Percentiles rank a stretch among this genome's conserved stretches.
phyloP scores from a whole-genome alignment of 2,888 invertebrate species.

The Torymus tubicola region DNA sequence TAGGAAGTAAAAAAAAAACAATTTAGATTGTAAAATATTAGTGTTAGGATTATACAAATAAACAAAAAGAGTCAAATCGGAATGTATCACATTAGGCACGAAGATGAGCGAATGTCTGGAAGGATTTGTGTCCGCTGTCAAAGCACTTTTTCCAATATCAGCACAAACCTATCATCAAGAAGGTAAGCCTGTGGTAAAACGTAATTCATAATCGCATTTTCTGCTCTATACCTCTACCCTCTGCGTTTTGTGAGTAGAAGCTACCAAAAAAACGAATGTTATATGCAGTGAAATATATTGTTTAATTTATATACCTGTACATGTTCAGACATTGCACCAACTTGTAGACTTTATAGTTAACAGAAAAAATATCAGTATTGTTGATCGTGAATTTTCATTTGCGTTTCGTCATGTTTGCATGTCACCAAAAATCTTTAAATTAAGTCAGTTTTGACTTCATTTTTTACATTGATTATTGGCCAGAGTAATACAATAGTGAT shows the following conservation, averaged over 20 bases:
- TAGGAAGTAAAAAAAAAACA: conserved; percentile 52
- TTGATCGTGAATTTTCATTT: conserved; percentile 12
- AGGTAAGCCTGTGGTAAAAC: conserved; percentile 73
- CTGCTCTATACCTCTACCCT: conserved; percentile 64
- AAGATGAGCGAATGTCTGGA: conserved; percentile 76
- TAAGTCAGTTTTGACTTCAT: conserved; percentile 3
- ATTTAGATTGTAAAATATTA: conserved; percentile 57
- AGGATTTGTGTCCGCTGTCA: conserved; percentile 75
- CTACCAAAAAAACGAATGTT: conserved; percentile 40
- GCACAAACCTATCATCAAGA: conserved; percentile 74
- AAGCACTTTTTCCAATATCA: conserved; percentile 75
- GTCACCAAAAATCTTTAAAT: conserved; percentile 18
- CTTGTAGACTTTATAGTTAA: conserved; percentile 39
- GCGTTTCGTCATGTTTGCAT: conserved; percentile 41
- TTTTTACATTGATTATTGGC: background rate
- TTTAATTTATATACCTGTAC: conserved; percentile 32
- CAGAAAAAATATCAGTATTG: conserved; percentile 1
- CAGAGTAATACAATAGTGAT: no score
- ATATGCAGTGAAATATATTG: conserved; percentile 30
- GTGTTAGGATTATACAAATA: conserved; percentile 67
- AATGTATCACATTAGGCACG: conserved; percentile 73
- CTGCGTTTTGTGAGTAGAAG: conserved; percentile 64
- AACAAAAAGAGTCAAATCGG: conserved; percentile 69
- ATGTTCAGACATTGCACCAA: conserved; percentile 55
- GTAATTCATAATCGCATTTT: conserved; percentile 68